Conservation (phyloP, 1,140 invertebrate genomes). For the Orchestia grillus region DNA sequence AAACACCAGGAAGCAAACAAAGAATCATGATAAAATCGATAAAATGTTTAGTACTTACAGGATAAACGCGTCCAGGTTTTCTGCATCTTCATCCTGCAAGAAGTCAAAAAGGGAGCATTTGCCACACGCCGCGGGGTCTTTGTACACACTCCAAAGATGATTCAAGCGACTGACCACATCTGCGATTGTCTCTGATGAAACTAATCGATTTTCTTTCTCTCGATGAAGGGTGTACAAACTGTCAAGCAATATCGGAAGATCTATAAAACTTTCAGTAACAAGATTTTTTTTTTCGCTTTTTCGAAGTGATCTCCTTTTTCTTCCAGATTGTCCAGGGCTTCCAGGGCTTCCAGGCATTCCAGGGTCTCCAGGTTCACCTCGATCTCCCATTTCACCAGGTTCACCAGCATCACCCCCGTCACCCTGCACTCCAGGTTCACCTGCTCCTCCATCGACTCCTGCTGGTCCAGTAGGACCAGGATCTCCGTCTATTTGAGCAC, state of each 20-base stretch:
- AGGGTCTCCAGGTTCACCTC: background rate
- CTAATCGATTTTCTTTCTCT: background rate
- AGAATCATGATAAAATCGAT: background rate
- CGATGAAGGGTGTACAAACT: background rate
- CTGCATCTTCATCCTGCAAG: background rate
- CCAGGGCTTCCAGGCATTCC: background rate
- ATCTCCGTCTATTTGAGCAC: background rate
- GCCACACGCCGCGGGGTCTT: background rate
- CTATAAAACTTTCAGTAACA: background rate
- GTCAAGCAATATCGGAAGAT: background rate
- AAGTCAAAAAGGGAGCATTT: conserved; percentile 12
- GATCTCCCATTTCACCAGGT: background rate
- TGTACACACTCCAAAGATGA: background rate
- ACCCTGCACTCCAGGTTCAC: background rate
- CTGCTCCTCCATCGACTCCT: background rate
- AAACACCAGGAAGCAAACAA: background rate
- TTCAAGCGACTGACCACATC: background rate
- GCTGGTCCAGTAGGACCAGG: background rate
- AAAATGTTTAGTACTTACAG: background rate
- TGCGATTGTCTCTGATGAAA: background rate
- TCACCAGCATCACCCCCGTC: background rate
- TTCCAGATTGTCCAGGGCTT: background rate
- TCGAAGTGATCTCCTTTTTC: background rate
- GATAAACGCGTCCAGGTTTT: background rate
- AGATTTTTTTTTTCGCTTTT: background rate